Conservation (phyloP, 2,113 vertebrate genomes). For the Thalassarche chlororhynchos region DNA sequence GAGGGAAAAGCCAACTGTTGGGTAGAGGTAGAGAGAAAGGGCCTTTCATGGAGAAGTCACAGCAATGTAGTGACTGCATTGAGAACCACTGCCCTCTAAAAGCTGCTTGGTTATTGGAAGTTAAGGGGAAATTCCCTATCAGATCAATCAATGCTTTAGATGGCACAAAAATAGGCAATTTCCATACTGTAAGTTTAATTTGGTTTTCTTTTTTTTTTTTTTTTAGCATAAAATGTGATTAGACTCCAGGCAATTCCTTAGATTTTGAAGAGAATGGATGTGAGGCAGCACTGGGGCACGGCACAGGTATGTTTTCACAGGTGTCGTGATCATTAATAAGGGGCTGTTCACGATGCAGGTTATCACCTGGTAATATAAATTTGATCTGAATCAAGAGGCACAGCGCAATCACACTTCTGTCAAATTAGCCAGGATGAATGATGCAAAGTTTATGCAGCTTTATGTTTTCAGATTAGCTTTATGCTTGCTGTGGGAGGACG, state of each 20-base stretch:
- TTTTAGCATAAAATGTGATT: not conserved
- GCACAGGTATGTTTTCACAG: not conserved
- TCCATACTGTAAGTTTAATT: not conserved
- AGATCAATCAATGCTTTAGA: not conserved
- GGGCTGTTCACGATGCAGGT: not conserved
- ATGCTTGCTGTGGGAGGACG: constrained; percentile 29
- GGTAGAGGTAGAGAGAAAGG: not conserved
- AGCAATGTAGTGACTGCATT: not conserved
- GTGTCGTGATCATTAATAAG: not conserved
- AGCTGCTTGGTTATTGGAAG: not conserved
- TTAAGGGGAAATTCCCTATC: not conserved
- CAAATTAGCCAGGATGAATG: constrained; percentile 37
- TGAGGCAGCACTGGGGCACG: not conserved
- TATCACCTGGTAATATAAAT: not conserved
- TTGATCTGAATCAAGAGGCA: not conserved
- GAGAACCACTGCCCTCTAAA: not conserved
- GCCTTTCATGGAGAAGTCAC: not conserved
- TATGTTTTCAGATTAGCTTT: constrained; percentile 46
- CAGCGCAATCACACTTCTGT: not conserved
- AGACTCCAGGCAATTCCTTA: not conserved
- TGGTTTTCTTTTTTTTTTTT: not conserved
- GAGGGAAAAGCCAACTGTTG: not conserved
- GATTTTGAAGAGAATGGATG: not conserved
- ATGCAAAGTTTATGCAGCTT: constrained; percentile 50
- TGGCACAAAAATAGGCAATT: not conserved